phyloP scores from a whole-genome alignment of 2,888 invertebrate species.

The Stomorhina lunata region DNA sequence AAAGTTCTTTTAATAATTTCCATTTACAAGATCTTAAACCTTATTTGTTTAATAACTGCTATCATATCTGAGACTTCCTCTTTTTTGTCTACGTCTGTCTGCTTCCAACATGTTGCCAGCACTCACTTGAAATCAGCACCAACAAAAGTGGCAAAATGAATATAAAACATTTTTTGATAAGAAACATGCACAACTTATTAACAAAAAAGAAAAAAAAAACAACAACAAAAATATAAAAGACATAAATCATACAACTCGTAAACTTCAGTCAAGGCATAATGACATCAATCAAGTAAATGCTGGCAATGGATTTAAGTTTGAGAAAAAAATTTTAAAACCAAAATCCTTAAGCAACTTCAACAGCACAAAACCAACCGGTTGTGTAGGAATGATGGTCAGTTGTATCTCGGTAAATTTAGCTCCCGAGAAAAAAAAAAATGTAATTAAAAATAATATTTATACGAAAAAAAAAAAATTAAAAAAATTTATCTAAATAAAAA shows the following conservation, averaged over 20 bases:
- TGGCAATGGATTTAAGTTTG: background rate
- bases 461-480: background rate
- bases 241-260: conserved; percentile 53
- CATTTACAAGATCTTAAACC: background rate
- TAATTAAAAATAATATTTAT: conserved; percentile 39
- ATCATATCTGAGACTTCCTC: conserved; percentile 54
- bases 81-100: background rate
- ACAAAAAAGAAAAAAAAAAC: no score
- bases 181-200: conserved; percentile 58
- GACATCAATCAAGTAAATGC: conserved; percentile 53
- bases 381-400: conserved; percentile 48
- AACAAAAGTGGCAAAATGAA: background rate
- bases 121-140: background rate
- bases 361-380: conserved; percentile 46
- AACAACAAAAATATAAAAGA: no score
- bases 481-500: conserved; percentile 27
- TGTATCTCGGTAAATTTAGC: no score
- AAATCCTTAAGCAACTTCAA: background rate
- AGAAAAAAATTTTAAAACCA: background rate
- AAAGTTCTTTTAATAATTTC: conserved; percentile 4
- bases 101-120: background rate
- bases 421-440: conserved; percentile 9
- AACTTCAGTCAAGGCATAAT: conserved; percentile 30
- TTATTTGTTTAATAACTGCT: background rate
- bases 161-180: conserved; percentile 40